These are phyloP conservation scores for Eumacrocentrus americanus DNA, from an alignment of 2,888 invertebrate species.

Conservation along the genomic window DNA sequence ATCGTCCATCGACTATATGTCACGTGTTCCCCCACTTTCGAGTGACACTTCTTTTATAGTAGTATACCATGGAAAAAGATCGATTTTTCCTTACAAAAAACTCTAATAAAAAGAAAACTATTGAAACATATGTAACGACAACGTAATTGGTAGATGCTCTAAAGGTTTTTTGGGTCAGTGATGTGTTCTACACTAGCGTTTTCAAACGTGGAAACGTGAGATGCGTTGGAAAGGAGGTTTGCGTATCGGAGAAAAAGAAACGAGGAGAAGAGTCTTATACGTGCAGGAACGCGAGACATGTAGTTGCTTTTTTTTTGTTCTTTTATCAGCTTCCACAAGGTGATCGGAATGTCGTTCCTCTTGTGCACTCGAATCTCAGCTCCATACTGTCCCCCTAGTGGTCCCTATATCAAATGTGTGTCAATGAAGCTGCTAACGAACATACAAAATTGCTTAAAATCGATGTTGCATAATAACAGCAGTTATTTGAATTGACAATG, in stretches of 20 bases:
- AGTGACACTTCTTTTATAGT: not conserved
- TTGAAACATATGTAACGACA: constrained; percentile 15
- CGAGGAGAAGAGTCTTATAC: constrained; percentile 27
- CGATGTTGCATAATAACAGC: too few species aligned
- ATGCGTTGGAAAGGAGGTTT: constrained; percentile 7
- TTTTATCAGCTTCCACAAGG: constrained; percentile 16
- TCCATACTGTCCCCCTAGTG: too few species aligned
- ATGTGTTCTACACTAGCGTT: constrained; percentile 23
- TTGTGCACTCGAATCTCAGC: constrained; percentile 1
- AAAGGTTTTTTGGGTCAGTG: constrained; percentile 23
- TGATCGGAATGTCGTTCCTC: constrained; percentile 15
- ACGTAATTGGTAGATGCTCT: constrained; percentile 10
- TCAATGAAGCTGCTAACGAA: too few species aligned
- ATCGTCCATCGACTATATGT: constrained; percentile 25
- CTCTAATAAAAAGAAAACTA: constrained; percentile 16
- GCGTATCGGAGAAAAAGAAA: constrained; percentile 15
- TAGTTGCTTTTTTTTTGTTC: constrained; percentile 27
- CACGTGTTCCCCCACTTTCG: not conserved
- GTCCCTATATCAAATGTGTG: too few species aligned
- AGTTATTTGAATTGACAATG: too few species aligned
- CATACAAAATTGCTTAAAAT: too few species aligned
- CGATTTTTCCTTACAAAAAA: too few species aligned
- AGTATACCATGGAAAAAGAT: too few species aligned
- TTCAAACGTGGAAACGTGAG: constrained; percentile 24
- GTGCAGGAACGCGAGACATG: constrained; percentile 37